A percentile compares a stretch with the other conserved stretches of the same genome.
Evolutionary conservation across 37 sponge, comb jelly and placozoan species (phyloP).

Genomic region (Agelas oroides): DNA sequence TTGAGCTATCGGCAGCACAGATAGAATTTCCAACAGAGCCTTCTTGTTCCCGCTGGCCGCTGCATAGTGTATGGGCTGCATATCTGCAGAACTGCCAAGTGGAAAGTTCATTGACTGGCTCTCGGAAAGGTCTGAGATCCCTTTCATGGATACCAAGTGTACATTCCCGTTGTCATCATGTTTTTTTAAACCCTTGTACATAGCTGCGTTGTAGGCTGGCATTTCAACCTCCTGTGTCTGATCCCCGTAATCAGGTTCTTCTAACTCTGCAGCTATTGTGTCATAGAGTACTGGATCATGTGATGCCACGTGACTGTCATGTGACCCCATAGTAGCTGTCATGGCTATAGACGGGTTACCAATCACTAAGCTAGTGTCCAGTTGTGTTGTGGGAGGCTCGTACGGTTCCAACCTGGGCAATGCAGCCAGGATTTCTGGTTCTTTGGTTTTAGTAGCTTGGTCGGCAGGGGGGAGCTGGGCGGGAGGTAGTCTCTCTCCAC

Average conservation of each 20-base stretch:
- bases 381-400: background rate
- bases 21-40: slow-evolving; percentile 34
- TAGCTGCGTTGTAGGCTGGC: background rate
- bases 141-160: slow-evolving; percentile 54
- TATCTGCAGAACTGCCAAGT: slow-evolving; percentile 41
- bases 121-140: slow-evolving; percentile 10
- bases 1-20: slow-evolving; percentile 41
- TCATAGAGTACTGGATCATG: slow-evolving; percentile 2
- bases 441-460: background rate
- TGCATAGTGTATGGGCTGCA: slow-evolving; percentile 69
- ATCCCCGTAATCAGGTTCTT: background rate
- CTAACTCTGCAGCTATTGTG: background rate
- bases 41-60: slow-evolving; percentile 76
- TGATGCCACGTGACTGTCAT: slow-evolving; percentile 10
- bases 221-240: background rate
- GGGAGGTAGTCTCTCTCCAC: background rate
- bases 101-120: slow-evolving; percentile 18
- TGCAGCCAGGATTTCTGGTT: background rate
- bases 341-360: background rate
- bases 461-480: background rate
- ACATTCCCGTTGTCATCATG: slow-evolving; percentile 35
- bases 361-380: slow-evolving; percentile 13
- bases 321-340: background rate
- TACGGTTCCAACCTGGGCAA: slow-evolving; percentile 7
- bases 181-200: slow-evolving; percentile 23